These are phyloP conservation scores for Erpobdella octoculata DNA, from an alignment of 2,888 invertebrate genomes.

Conservation along the genomic window DNA sequence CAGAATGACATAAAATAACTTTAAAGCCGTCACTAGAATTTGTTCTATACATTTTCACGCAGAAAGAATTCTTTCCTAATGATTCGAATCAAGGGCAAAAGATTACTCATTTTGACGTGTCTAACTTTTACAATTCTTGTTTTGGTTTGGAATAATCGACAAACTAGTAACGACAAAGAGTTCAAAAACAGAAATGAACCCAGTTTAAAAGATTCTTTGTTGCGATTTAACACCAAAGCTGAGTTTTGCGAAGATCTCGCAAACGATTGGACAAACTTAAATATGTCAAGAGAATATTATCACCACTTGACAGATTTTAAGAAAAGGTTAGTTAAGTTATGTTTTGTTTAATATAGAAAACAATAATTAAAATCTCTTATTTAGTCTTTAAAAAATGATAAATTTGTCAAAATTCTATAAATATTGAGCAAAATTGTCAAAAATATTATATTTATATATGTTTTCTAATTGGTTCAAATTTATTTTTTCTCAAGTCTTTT, in stretches of 20 bases:
- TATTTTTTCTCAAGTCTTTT: too few species aligned
- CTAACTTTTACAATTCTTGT: neutral
- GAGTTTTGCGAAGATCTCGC: neutral
- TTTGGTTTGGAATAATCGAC: neutral
- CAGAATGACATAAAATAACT: too few species aligned
- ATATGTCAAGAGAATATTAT: neutral
- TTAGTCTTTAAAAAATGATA: too few species aligned
- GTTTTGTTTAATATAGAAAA: too few species aligned
- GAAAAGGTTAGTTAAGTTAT: neutral
- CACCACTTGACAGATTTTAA: neutral
- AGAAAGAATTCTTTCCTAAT: too few species aligned
- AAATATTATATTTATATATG: too few species aligned
- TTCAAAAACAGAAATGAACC: neutral
- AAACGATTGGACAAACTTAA: neutral
- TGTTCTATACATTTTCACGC: too few species aligned
- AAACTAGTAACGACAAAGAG: neutral
- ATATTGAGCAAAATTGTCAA: too few species aligned
- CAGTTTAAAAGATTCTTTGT: neutral
- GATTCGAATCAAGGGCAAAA: neutral
- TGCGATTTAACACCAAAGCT: neutral
- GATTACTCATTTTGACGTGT: neutral
- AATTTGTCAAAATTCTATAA: too few species aligned
- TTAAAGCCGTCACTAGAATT: too few species aligned
- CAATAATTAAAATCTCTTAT: too few species aligned
- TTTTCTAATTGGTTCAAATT: too few species aligned